These are phyloP conservation scores for Sphaerodactylus townsendi DNA, from an alignment of 2,113 vertebrate species.

Conservation along the genomic window DNA sequence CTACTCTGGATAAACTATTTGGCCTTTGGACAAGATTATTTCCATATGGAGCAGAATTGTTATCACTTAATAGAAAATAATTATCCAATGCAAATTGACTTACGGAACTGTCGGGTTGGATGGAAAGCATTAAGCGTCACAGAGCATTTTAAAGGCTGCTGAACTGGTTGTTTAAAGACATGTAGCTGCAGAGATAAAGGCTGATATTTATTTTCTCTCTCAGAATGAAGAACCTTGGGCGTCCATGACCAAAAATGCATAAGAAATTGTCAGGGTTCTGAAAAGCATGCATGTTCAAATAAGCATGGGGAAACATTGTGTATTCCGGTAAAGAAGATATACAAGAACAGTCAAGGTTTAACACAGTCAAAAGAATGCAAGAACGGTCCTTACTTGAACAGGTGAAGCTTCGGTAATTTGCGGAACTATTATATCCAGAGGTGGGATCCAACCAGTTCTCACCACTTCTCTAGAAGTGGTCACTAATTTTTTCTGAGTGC, in stretches of 20 bases:
- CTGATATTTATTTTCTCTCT: constrained; percentile 15
- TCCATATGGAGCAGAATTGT: constrained; percentile 71
- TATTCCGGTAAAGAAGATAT: not conserved
- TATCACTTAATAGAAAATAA: constrained; percentile 79
- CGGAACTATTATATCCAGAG: too few species aligned
- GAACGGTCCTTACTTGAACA: not conserved
- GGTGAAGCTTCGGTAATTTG: not conserved
- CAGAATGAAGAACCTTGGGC: not conserved
- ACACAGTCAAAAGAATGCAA: not conserved
- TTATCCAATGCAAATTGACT: constrained; percentile 76
- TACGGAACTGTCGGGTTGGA: constrained; percentile 58
- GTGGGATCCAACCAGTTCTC: too few species aligned
- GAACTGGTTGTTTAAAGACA: constrained; percentile 45
- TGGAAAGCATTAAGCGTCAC: constrained; percentile 48
- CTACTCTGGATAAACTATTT: constrained; percentile 65
- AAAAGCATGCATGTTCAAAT: not conserved
- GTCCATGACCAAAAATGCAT: not conserved
- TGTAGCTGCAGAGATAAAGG: not conserved
- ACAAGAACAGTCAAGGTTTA: not conserved
- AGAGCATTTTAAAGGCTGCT: constrained; percentile 39
- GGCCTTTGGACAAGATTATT: constrained; percentile 76
- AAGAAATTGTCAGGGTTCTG: not conserved
- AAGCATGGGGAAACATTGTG: not conserved
- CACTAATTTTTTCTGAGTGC: too few species aligned
- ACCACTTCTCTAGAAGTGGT: too few species aligned